Evolutionary conservation across 2,113 vertebrate species (phyloP).

Genomic region (Trichechus manatus): DNA sequence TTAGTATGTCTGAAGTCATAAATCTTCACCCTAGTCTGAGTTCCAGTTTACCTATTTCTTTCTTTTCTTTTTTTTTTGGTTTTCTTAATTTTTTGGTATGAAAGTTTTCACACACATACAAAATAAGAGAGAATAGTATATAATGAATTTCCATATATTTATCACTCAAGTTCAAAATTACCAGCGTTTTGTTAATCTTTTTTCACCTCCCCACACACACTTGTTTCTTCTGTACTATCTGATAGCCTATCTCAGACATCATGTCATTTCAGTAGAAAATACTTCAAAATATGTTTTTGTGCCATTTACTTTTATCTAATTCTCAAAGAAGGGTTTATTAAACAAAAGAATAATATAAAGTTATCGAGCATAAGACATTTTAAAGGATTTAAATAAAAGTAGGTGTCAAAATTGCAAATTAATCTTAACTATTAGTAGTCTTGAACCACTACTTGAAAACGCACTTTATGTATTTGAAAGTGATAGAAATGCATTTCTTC

Average conservation of each 20-base stretch:
- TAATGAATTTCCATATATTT: neutral
- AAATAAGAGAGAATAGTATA: neutral
- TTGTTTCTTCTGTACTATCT: neutral
- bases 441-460: constrained; percentile 33
- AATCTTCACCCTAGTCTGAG: neutral
- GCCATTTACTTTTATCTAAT: neutral
- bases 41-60: neutral
- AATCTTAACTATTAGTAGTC: neutral
- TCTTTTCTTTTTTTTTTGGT: neutral
- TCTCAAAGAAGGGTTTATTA: neutral
- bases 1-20: neutral
- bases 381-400: constrained; percentile 33
- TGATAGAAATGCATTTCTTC: neutral
- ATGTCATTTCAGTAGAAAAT: neutral
- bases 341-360: constrained; percentile 18
- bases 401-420: constrained; percentile 18
- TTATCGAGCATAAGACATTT: neutral
- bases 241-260: neutral
- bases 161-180: neutral
- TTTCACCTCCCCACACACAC: neutral
- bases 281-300: neutral
- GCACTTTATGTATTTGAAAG: constrained; percentile 50
- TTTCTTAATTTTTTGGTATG: neutral
- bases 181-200: neutral
- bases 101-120: neutral